phyloP scores from a whole-genome alignment of 2,797 vertebrate genomes.

The Argyrosomus regius region DNA sequence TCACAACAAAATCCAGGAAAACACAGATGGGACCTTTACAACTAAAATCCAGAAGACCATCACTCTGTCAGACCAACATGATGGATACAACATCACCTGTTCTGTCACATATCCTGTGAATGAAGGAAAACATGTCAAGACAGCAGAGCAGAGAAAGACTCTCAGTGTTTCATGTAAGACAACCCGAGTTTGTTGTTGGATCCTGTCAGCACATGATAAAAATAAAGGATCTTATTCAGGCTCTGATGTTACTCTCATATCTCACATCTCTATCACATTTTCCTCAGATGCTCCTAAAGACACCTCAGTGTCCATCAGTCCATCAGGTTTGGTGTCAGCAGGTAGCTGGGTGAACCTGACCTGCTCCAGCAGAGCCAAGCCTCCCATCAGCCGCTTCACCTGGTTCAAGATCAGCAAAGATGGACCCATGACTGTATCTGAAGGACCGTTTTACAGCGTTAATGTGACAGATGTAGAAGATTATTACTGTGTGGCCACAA shows the following conservation, averaged over 20 bases:
- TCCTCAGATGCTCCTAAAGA: slow-evolving; percentile 66
- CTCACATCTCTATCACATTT: background rate
- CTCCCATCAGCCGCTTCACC: slow-evolving; percentile 59
- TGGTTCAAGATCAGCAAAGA: slow-evolving; percentile 59
- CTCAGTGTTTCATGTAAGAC: too few species aligned
- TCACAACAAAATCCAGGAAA: too few species aligned
- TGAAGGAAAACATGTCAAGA: too few species aligned
- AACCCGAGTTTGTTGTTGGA: too few species aligned
- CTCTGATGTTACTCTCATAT: too few species aligned
- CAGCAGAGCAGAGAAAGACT: too few species aligned
- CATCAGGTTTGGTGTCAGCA: slow-evolving; percentile 50
- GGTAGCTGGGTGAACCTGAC: slow-evolving; percentile 70
- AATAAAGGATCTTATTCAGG: background rate
- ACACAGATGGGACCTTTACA: slow-evolving; percentile 5
- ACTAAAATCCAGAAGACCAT: slow-evolving; percentile 41
- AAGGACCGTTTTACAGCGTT: slow-evolving; percentile 47
- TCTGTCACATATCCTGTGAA: slow-evolving; percentile 19
- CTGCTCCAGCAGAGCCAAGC: slow-evolving; percentile 75
- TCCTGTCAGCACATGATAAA: too few species aligned
- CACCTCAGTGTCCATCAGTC: slow-evolving; percentile 27
- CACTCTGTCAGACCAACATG: slow-evolving; percentile 40
- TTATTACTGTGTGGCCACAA: slow-evolving; percentile 66
- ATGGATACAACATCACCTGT: slow-evolving; percentile 52
- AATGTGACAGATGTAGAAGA: slow-evolving; percentile 31
- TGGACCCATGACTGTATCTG: slow-evolving; percentile 10